These are phyloP conservation scores for Notolabrus celidotus DNA, from an alignment of 2,797 vertebrate species.

Conservation along the genomic window DNA sequence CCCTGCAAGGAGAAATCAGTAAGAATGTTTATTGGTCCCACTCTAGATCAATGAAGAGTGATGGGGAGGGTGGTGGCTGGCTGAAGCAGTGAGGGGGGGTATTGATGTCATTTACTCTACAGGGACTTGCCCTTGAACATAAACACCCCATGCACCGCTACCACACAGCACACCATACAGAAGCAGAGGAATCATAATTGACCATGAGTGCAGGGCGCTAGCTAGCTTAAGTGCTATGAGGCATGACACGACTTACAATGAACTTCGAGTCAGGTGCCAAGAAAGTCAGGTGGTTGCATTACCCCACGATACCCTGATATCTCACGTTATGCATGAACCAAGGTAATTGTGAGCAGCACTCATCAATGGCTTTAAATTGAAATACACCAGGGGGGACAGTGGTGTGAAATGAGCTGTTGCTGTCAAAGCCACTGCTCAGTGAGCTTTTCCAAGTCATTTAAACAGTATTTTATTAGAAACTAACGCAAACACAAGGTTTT, in stretches of 20 bases:
- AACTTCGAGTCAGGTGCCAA: slow-evolving; percentile 25
- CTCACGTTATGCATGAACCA: not conserved
- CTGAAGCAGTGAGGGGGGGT: not conserved
- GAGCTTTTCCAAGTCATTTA: not conserved
- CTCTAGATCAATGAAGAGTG: slow-evolving; percentile 41
- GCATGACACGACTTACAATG: slow-evolving; percentile 65
- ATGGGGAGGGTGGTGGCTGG: not conserved
- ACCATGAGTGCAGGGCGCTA: slow-evolving; percentile 44
- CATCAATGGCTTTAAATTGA: slow-evolving; percentile 8
- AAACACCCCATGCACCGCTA: slow-evolving; percentile 47
- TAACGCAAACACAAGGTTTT: too few species aligned
- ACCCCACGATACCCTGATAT: not conserved
- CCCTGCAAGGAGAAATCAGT: slow-evolving; percentile 16
- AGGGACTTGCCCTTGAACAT: slow-evolving; percentile 62
- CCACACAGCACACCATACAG: slow-evolving; percentile 45
- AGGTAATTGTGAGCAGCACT: not conserved
- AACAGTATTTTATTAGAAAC: not conserved
- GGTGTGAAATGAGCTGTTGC: slow-evolving; percentile 30
- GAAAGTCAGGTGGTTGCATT: slow-evolving; percentile 7
- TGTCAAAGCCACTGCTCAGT: not conserved
- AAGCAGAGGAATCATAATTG: slow-evolving; percentile 46
- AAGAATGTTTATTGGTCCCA: slow-evolving; percentile 13
- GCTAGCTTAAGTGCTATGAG: slow-evolving; percentile 18
- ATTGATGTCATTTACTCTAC: slow-evolving; percentile 39
- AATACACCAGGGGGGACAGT: slow-evolving; percentile 21